A percentile compares a stretch with the other conserved stretches of the same genome.
Conservation (phyloP, 2,113 vertebrate species). For the Hirundichthys speculiger region DNA sequence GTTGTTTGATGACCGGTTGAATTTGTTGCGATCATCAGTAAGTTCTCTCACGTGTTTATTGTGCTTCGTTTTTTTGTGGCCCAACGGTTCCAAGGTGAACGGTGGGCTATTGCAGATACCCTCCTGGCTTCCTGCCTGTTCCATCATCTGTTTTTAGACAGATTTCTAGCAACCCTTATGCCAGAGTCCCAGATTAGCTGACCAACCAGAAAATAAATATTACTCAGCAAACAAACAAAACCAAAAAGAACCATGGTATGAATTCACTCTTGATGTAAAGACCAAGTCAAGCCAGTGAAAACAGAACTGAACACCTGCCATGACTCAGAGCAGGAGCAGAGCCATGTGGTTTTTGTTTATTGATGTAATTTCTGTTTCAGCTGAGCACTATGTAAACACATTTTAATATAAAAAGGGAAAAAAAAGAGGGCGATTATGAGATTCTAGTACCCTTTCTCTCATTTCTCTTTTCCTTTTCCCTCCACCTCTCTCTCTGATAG, state of each 20-base stretch:
- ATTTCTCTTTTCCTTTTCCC: constrained; percentile 1
- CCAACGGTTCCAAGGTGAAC: background rate
- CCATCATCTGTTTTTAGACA: constrained; percentile 3
- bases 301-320: constrained; percentile 48
- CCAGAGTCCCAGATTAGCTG: constrained; percentile 39
- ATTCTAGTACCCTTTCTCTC: constrained; percentile 5
- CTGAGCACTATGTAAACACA: constrained; percentile 59
- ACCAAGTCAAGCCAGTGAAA: constrained; percentile 51
- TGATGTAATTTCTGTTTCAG: constrained; percentile 65
- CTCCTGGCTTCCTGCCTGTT: constrained; percentile 9
- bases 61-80: background rate
- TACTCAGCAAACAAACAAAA: constrained; percentile 56
- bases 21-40: too few species aligned
- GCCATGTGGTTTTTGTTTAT: constrained; percentile 68
- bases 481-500: constrained; percentile 28
- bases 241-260: constrained; percentile 50
- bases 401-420: constrained; percentile 45
- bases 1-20: too few species aligned
- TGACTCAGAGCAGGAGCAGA: constrained; percentile 62
- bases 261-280: constrained; percentile 55
- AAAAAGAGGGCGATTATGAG: constrained; percentile 26
- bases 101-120: too few species aligned
- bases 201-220: constrained; percentile 43
- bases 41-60: background rate
- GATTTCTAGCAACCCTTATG: constrained; percentile 38